Evolutionary conservation across 2,797 vertebrate species (phyloP).

Genomic region (Anabacerthia variegaticeps): DNA sequence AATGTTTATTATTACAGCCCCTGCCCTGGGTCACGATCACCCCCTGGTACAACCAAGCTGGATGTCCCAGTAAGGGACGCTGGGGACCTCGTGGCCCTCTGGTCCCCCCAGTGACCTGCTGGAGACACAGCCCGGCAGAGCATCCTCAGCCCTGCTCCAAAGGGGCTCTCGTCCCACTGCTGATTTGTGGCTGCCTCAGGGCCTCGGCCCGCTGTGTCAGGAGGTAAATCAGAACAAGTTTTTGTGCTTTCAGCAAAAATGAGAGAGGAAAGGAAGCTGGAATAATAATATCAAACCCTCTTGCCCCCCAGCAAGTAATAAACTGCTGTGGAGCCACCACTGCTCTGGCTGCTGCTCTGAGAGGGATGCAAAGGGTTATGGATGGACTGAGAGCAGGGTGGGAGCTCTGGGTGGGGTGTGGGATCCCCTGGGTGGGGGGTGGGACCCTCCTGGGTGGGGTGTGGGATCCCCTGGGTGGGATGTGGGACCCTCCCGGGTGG

Average conservation of each 20-base stretch:
- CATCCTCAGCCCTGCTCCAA: background rate
- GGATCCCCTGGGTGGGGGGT: too few relatives aligned
- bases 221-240: constrained; percentile 5
- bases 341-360: background rate
- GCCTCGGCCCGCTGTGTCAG: background rate
- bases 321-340: background rate
- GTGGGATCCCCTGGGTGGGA: too few relatives aligned
- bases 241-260: constrained; percentile 48
- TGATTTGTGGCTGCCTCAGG: constrained; percentile 2
- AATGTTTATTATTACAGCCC: too few relatives aligned
- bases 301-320: background rate
- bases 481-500: too few relatives aligned
- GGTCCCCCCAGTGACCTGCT: fast-evolving
- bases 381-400: background rate
- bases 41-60: fast-evolving
- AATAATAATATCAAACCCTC: background rate
- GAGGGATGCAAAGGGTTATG: background rate
- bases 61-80: fast-evolving
- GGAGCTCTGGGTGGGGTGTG: background rate
- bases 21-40: fast-evolving
- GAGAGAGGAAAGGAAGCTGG: background rate
- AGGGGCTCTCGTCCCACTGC: fast-evolving
- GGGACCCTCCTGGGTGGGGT: too few relatives aligned
- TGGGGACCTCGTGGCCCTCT: fast-evolving
- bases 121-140: fast-evolving